These are phyloP conservation scores for Sarcophaga caerulescens DNA, from an alignment of 2,888 invertebrate species.

Conservation along the genomic window DNA sequence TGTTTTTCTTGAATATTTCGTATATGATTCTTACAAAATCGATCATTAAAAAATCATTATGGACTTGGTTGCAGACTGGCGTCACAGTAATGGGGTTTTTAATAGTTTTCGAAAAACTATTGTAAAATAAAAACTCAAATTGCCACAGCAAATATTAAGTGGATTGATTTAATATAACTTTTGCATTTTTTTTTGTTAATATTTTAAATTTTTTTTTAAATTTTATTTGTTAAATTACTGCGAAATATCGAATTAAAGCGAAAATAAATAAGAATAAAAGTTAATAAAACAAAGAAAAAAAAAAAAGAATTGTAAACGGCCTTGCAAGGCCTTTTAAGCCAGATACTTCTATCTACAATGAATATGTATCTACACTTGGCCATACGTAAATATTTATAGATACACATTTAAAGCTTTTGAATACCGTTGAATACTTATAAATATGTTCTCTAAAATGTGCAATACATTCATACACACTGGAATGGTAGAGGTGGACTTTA, in stretches of 20 bases:
- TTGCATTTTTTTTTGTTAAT: too few species aligned
- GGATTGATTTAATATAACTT: background rate
- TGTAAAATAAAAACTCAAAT: conserved; percentile 42
- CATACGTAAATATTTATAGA: too few species aligned
- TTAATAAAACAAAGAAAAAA: conserved; percentile 37
- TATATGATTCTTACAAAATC: conserved; percentile 15
- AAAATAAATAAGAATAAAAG: background rate
- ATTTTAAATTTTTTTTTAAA: too few species aligned
- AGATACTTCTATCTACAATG: conserved; percentile 25
- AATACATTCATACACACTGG: background rate
- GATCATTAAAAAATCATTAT: conserved; percentile 34
- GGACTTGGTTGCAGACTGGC: conserved; percentile 47
- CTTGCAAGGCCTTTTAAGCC: conserved; percentile 78
- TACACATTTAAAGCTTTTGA: too few species aligned
- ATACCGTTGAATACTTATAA: too few species aligned
- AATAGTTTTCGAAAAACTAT: conserved; percentile 5
- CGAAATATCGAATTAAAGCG: too few species aligned
- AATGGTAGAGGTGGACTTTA: conserved; percentile 9
- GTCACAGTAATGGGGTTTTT: conserved; percentile 47
- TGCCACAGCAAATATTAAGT: conserved; percentile 27
- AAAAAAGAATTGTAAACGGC: conserved; percentile 72
- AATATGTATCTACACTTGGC: background rate
- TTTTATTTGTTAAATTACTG: too few species aligned
- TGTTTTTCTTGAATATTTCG: conserved; percentile 3
- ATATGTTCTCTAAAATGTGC: background rate